Evolutionary conservation across 2,888 invertebrate species (phyloP), one percentile per base, ranked within the genome.

Genomic region (Sabatieria punctata): DNA sequence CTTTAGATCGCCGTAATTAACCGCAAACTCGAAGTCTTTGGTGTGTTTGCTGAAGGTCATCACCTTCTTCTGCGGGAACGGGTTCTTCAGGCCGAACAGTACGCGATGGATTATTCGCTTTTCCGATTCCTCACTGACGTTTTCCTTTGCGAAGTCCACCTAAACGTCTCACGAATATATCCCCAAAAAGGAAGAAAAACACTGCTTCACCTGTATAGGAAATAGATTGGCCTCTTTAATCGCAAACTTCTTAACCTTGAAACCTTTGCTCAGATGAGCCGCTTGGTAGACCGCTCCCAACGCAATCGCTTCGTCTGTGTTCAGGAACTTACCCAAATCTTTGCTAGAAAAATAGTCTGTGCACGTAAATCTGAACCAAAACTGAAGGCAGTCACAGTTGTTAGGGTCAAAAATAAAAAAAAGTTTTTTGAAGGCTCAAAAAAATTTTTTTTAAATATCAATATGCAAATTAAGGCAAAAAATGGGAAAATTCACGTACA

Each of bases 231-330:
- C 82, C 67, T 99, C 97, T 61, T 86, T 88, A 0, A 91, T 82
- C 46, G 84, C 75, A 65, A 97, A 82, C 55, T 86, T 80, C 60
- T 91, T 88, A 2, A 97, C 97, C 69, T 89, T 89, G 69, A 95
- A 99, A 2, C 95, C 95, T 27, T 85, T 84, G 39, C 89, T 86
- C 11, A 95, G 74, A 65, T 84, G 82, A 18, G 89, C 89, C 11
- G 86, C 88, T 73, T 91, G 89, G 68, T 97, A 97, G 0, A 88
- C 91, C 33, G 93, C 95, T 0, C 95, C 66, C 53, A 67, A 54
- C 1, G 88, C 82, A 4, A 89, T 86, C 0, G 97, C 91, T 70
- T 99, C 97, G 65, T 99, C 97, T 0, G 95, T 86, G 66, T 99
- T 99, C 45, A 99, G 77, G 64, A 82, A 85, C 65, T 85, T 85